Evolutionary conservation across 1,140 invertebrate species (phyloP).

Genomic region (Harlomillsia oculata): DNA sequence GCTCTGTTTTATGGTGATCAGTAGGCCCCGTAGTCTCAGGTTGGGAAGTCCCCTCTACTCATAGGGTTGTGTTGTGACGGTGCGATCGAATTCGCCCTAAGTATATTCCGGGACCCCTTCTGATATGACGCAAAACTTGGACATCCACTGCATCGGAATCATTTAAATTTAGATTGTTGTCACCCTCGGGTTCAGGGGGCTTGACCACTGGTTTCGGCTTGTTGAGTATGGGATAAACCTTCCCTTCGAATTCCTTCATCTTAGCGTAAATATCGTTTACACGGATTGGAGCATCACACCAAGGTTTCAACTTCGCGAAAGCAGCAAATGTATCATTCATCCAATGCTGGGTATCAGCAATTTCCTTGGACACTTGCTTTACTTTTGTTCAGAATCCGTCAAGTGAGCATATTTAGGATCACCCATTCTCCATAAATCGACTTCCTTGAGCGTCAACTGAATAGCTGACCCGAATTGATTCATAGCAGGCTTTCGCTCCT

Average conservation of each 20-base stretch:
- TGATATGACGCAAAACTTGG: no score
- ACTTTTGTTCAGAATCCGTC: no score
- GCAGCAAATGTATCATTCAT: slow-evolving; percentile 61
- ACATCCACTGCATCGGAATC: no score
- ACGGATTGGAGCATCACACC: no score
- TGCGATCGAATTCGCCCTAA: no score
- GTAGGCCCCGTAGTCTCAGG: no score
- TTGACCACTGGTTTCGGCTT: slow-evolving; percentile 71
- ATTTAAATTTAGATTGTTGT: no score
- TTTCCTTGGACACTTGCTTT: slow-evolving; percentile 52
- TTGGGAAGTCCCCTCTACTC: no score
- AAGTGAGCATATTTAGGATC: slow-evolving; percentile 76
- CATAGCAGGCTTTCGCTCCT: slow-evolving; percentile 60
- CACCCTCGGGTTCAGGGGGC: slow-evolving; percentile 33
- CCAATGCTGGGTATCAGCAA: slow-evolving; percentile 53
- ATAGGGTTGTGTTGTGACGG: no score
- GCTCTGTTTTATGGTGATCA: no score
- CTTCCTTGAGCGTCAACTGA: slow-evolving; percentile 61
- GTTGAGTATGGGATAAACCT: slow-evolving; percentile 63
- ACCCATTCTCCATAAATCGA: slow-evolving; percentile 58
- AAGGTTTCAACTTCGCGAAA: no score
- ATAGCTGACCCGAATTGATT: slow-evolving; percentile 65
- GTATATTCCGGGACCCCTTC: no score
- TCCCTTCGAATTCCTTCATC: slow-evolving; percentile 49
- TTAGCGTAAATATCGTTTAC: slow-evolving; percentile 10